phyloP scores from a whole-genome alignment of 2,113 vertebrate species.

The Phocoena sinus region DNA sequence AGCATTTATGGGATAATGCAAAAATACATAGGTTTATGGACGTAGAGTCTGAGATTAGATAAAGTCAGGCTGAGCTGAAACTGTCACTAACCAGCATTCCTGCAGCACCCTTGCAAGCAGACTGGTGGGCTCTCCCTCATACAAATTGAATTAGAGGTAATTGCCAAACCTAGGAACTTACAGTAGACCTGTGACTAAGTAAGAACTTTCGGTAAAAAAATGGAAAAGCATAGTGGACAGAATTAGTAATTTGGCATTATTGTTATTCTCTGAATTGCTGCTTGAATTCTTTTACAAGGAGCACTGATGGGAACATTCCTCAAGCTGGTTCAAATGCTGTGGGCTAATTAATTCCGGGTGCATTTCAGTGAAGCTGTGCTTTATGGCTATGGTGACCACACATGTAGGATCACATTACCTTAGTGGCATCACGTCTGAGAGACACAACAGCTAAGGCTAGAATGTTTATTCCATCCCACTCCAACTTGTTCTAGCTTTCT shows the following conservation, averaged over 20 bases:
- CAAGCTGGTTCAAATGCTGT: not conserved
- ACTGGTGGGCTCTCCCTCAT: not conserved
- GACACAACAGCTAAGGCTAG: not conserved
- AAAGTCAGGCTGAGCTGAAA: not conserved
- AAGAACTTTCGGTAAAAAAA: conserved; percentile 3
- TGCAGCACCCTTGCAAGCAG: not conserved
- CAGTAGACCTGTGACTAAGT: not conserved
- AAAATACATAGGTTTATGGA: not conserved
- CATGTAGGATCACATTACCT: not conserved
- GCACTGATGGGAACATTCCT: conserved; percentile 10
- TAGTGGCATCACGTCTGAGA: not conserved
- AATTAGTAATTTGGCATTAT: not conserved
- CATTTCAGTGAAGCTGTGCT: not conserved
- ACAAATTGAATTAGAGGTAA: not conserved
- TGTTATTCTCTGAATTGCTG: not conserved
- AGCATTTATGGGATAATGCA: not conserved
- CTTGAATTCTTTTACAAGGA: not conserved
- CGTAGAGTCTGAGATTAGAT: not conserved
- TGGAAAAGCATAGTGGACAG: not conserved
- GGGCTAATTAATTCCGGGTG: not conserved
- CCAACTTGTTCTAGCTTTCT: not conserved
- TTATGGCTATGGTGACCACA: conserved; percentile 33
- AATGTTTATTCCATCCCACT: not conserved
- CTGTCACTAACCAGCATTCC: not conserved
- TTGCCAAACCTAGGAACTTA: conserved; percentile 8